Evolutionary conservation across 2,888 invertebrate genomes (phyloP), one percentile per base, ranked within the genome.

Genomic region (Hyles lineata): DNA sequence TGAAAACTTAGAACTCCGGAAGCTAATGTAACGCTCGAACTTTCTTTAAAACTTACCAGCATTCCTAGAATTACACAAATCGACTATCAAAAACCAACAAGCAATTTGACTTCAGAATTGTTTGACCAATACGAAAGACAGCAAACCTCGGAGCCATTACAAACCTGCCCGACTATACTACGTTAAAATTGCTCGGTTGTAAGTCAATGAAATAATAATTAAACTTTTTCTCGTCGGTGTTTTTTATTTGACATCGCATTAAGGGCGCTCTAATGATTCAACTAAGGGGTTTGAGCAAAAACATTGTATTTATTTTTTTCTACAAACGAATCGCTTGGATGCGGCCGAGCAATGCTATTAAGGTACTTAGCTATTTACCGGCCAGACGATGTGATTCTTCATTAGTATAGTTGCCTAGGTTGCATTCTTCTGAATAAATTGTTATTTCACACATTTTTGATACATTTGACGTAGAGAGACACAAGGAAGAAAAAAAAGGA

Each of bases 181-280:
- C 19, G 43, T 67, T 75, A 73, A 73, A 35, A 60, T 60, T 21
- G 73, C 63, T 9, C 72, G 74, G 76, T 73, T 75, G 77, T 80
- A 80, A 75, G 75, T 72, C 73, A 80, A 80, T 80, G 75, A 79
- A 80, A 76, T 72, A 71, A 77, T 32, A 80, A 80, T 80, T 71
- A 71, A 63, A 77, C 74, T 80, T 80, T 80, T 80, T 80, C 78
- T 60, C 70, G n/a, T 32, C 29, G 23, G 25, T 55, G 59, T 70
- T 75, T 78, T 75, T 72, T 75, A 76, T 77, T 76, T 74, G 76
- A 80, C 78, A 78, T 80, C 75, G 76, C 80, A 79, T 80, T 80
- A 80, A 76, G 79, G 80, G 77, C 80, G 70, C 73, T 60, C 61
- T 80, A 78, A 80, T 80, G 79, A 80, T 77, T 80, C 80, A 79